Conservation (phyloP, 2,113 vertebrate genomes). For the Morphnarchus princeps region DNA sequence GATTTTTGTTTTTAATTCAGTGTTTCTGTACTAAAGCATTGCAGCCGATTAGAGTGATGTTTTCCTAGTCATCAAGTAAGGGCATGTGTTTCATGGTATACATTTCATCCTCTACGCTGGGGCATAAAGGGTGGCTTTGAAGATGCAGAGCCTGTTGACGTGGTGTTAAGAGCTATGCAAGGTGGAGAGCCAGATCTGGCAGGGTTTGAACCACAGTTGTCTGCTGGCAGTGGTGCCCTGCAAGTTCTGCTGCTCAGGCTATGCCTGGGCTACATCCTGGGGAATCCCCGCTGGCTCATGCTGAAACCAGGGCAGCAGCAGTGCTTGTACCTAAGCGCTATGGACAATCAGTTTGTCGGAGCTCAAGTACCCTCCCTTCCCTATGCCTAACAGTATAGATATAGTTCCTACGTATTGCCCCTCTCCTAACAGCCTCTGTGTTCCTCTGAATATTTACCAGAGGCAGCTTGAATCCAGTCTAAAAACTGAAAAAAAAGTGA, state of each 20-base stretch:
- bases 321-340: not conserved
- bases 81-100: not conserved
- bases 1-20: not conserved
- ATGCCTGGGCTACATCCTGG: fast-evolving
- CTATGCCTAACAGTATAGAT: not conserved
- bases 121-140: not conserved
- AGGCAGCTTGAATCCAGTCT: not conserved
- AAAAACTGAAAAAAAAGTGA: not conserved
- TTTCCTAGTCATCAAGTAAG: fast-evolving
- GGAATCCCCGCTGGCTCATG: not conserved
- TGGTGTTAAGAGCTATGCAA: not conserved
- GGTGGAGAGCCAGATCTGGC: not conserved
- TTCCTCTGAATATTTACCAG: not conserved
- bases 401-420: not conserved
- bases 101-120: not conserved
- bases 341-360: not conserved
- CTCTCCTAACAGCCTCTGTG: not conserved
- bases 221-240: not conserved
- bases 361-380: not conserved
- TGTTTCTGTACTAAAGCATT: not conserved
- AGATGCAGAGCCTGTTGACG: not conserved
- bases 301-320: not conserved
- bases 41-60: not conserved
- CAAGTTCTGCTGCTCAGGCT: not conserved
- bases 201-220: not conserved